phyloP scores from a whole-genome alignment of 2,113 vertebrate species.

The Prunella fulvescens region DNA sequence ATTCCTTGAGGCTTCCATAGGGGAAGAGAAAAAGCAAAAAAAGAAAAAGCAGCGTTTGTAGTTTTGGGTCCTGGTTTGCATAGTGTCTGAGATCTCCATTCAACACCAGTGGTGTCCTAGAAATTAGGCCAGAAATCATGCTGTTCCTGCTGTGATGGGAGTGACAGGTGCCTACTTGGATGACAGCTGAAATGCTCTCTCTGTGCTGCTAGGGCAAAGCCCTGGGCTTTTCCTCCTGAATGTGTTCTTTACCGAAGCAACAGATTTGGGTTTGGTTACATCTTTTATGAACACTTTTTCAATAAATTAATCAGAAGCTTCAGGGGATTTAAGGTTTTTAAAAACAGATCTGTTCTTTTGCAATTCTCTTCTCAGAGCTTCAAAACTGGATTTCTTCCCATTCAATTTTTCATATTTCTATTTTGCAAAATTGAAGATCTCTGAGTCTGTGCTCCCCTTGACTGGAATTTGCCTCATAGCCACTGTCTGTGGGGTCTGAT shows the following conservation, averaged over 20 bases:
- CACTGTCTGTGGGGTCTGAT: accelerated
- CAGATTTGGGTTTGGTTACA: constrained; percentile 13
- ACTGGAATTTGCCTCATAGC: neutral
- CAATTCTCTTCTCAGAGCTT: constrained; percentile 20
- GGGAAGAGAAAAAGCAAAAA: neutral
- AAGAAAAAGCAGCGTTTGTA: neutral
- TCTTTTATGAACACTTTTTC: constrained; percentile 43
- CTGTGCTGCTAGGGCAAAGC: neutral
- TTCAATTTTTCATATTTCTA: constrained; percentile 16
- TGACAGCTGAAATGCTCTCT: constrained; percentile 5
- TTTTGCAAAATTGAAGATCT: constrained; percentile 3
- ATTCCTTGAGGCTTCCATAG: constrained; percentile 3
- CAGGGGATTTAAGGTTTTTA: constrained; percentile 7
- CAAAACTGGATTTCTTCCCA: constrained; percentile 18
- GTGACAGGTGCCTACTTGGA: neutral
- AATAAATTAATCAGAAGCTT: constrained; percentile 61
- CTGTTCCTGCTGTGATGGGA: neutral
- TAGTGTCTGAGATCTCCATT: neutral
- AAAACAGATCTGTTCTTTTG: constrained; percentile 14
- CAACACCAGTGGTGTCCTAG: neutral
- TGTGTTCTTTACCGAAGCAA: neutral
- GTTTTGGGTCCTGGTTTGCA: neutral
- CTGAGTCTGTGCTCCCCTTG: neutral
- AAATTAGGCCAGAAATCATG: constrained; percentile 39
- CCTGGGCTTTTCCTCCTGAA: neutral